Evolutionary conservation across 92 coral and sea anemone genomes (phyloP), one percentile per base, ranked within the genome.

Genomic region (Phenganax stokvisi): DNA sequence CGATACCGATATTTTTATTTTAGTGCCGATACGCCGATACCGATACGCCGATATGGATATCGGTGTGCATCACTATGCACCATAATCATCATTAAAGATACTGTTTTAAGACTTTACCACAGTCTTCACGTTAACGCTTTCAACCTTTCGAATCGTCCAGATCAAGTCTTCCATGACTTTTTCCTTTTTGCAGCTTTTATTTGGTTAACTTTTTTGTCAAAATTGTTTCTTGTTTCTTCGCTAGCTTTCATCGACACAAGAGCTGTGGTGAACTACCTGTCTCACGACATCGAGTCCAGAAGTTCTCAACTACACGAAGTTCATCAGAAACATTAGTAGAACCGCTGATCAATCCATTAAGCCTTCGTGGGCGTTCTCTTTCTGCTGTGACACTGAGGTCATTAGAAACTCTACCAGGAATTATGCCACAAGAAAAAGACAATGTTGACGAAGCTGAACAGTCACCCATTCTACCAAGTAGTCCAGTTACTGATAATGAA

Each of bases 341-440:
- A 54, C 83, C 83, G 69, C 59, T 62, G 53, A 56, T 63, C 29
- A 51, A 63, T 20, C 61, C 62, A 51, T 56, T 79, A 8, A 63
- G 74, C 27, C 83, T 79, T 59, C 83, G 69, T 28, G 83, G 83
- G 51, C 72, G 74, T 51, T 79, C 83, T 6, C n/a, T 79, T 10
- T 63, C 81, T 16, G 81, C 57, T 31, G 29, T 61, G 8, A 29
- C 71, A 60, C 57, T 79, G 7, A 62, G 73, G 20, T 63, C 74
- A 6, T 63, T 63, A n/a, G 83, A 79, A 15, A 79, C 74, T 44
- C 63, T 79, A 20, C 83, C 83, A 12, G 71, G 37, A 8, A 79
- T 79, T 65, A 63, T 55, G 55, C 37, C 73, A 1, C 60, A 79
- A 63, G 60, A 9, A 4, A n/a, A 11, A 1, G 51, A 54, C 13